A percentile compares a stretch with the other conserved stretches of the same genome.
These are phyloP conservation scores for Cydia pomonella DNA, from an alignment of 1,140 invertebrate species.

Conservation along the genomic window DNA sequence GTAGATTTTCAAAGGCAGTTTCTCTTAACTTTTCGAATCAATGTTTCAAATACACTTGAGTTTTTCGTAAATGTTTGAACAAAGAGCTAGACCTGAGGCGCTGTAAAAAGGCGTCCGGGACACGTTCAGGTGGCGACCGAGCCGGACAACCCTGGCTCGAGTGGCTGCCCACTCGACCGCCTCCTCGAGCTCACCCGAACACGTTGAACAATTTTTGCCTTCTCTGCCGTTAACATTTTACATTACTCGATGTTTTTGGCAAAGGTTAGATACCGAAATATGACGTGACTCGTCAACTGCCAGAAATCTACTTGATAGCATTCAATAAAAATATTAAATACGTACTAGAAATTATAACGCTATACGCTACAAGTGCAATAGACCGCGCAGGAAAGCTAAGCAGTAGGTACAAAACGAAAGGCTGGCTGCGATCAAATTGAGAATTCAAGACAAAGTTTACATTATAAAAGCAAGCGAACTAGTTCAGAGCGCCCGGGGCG, in stretches of 20 bases:
- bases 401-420: slow-evolving; percentile 2
- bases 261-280: not conserved
- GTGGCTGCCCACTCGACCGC: slow-evolving; percentile 43
- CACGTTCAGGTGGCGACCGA: slow-evolving; percentile 50
- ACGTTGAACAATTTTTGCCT: slow-evolving; percentile 52
- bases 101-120: slow-evolving; percentile 48
- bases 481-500: not conserved
- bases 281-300: not conserved
- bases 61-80: slow-evolving; percentile 39
- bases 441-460: slow-evolving; percentile 23
- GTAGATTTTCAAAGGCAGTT: slow-evolving; percentile 12
- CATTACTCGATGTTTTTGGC: not conserved
- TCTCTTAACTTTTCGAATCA: slow-evolving; percentile 6
- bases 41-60: slow-evolving; percentile 21
- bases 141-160: slow-evolving; percentile 42
- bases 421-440: not conserved
- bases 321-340: not conserved
- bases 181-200: slow-evolving; percentile 50
- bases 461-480: slow-evolving; percentile 22
- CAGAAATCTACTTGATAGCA: not conserved
- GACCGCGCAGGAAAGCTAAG: not conserved
- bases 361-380: not conserved
- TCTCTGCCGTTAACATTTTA: slow-evolving; percentile 33
- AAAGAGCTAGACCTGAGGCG: slow-evolving; percentile 44
- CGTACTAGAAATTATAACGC: not conserved